Evolutionary conservation across 1,140 invertebrate genomes (phyloP), one percentile per base, ranked within the genome.

Genomic region (Solen grandis): DNA sequence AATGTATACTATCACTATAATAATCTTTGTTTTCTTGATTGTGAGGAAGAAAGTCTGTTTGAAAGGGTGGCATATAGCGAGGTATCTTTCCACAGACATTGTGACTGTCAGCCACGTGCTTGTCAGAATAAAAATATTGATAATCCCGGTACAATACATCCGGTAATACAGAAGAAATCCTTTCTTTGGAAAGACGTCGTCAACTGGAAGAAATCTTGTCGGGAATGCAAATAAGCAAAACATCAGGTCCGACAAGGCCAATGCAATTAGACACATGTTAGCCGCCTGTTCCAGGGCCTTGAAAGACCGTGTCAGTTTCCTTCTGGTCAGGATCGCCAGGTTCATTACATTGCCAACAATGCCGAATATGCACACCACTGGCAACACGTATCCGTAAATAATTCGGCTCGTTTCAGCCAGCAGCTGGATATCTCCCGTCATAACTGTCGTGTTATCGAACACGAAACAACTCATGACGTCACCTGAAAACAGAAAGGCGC

Each of bases 61-160:
- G 14, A 92, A 85, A 19, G 91, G 91, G 75, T 90, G 88, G 66
- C 91, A 91, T 36, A 91, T 90, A 16, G 91, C 91, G 10, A 92
- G 84, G 82, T 89, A 92, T 19, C 91, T 52, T 74, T 91, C 91
- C 25, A 88, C 86, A 35, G 91, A 89, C 90, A 92, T 91, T 29
- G 88, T 88, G 19, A 92, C 91, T 0, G 91, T 92, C 36, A 92
- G 75, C 90, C 90, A 89, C 0, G 91, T 92, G 74, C 89, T 90
- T 16, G 87, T 86, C 84, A 92, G 88, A 62, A 92, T 92, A 70
- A 92, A 91, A 1, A 91, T 84, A 79, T 90, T 92, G 76, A 92
- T 91, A 27, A 92, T 77, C 3, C 86, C 90, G 5, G 87, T 69
- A 41, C 85, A 84, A 82, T 90, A 91, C 41, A 88, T 84, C 22